These are phyloP conservation scores for Baccha elongata DNA, from an alignment of 2,888 invertebrate species.

Conservation along the genomic window DNA sequence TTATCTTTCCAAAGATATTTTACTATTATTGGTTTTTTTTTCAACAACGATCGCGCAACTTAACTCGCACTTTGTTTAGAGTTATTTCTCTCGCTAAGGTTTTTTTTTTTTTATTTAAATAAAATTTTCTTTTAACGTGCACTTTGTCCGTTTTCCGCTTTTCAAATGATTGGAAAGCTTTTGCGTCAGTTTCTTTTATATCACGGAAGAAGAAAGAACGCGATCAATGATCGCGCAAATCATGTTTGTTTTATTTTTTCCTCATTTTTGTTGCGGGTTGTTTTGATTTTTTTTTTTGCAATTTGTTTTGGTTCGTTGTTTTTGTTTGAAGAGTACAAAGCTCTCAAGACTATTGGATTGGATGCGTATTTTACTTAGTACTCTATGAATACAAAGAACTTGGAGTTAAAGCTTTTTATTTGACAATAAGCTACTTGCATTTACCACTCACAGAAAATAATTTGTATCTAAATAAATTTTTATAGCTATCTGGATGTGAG, in stretches of 20 bases:
- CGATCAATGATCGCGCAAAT: conserved; percentile 77
- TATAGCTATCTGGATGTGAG: conserved; percentile 24
- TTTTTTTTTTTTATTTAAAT: conserved; percentile 36
- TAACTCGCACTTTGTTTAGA: conserved; percentile 27
- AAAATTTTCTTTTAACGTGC: conserved; percentile 45
- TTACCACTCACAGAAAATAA: conserved; percentile 8
- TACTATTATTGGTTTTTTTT: conserved; percentile 23
- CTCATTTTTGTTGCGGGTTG: conserved; percentile 28
- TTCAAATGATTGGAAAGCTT: conserved; percentile 81
- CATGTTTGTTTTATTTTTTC: conserved; percentile 62
- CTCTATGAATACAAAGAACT: conserved; percentile 57
- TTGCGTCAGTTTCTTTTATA: conserved; percentile 82
- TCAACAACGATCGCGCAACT: conserved; percentile 53
- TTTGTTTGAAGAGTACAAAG: conserved; percentile 51
- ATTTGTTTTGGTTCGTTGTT: conserved; percentile 51
- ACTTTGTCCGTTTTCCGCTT: conserved; percentile 79
- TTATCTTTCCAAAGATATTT: conserved; percentile 75
- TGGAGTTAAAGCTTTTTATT: conserved; percentile 48
- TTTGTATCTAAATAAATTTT: conserved; percentile 6
- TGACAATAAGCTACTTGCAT: neutral
- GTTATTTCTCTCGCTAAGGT: conserved; percentile 50
- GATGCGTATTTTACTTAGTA: conserved; percentile 28
- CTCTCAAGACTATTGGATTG: conserved; percentile 16
- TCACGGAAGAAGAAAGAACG: conserved; percentile 77
- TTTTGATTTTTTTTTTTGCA: conserved; percentile 22